Evolutionary conservation across 2,888 invertebrate genomes (phyloP).

Genomic region (Liodrosophila aerea): DNA sequence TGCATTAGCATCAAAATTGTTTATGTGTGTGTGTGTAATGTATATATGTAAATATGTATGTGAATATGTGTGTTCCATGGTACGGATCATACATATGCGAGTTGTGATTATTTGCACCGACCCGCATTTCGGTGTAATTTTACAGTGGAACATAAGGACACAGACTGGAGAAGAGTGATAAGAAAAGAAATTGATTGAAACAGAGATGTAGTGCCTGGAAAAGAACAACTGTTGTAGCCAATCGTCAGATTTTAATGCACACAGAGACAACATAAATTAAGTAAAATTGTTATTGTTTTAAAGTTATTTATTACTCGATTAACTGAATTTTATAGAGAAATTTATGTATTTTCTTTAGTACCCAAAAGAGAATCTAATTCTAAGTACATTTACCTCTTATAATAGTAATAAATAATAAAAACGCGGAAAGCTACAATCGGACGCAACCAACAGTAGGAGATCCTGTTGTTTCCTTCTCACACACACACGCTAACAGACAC

Average conservation of each 20-base stretch:
- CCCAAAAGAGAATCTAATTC: too few species aligned
- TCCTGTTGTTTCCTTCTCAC: too few species aligned
- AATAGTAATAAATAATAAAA: too few species aligned
- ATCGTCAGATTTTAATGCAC: constrained; percentile 6
- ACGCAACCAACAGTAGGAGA: too few species aligned
- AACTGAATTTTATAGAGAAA: too few species aligned
- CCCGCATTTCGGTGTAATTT: constrained; percentile 65
- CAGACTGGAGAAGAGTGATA: neutral
- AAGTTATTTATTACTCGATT: too few species aligned
- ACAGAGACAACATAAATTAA: too few species aligned
- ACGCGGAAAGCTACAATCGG: too few species aligned
- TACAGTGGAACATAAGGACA: constrained; percentile 40
- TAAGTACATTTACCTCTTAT: too few species aligned
- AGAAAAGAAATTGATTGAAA: neutral
- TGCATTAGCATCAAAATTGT: neutral
- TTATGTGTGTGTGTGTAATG: neutral
- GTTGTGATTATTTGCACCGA: constrained; percentile 30
- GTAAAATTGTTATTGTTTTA: too few species aligned
- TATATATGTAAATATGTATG: neutral
- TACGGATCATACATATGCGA: neutral
- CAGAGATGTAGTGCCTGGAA: constrained; percentile 1
- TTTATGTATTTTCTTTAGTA: too few species aligned
- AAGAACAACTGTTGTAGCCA: constrained; percentile 24
- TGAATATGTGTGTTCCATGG: neutral
- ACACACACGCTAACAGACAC: too few species aligned